Base-by-base conservation (phyloP, 2,888 invertebrate species). In the Netelia inedita region DNA sequence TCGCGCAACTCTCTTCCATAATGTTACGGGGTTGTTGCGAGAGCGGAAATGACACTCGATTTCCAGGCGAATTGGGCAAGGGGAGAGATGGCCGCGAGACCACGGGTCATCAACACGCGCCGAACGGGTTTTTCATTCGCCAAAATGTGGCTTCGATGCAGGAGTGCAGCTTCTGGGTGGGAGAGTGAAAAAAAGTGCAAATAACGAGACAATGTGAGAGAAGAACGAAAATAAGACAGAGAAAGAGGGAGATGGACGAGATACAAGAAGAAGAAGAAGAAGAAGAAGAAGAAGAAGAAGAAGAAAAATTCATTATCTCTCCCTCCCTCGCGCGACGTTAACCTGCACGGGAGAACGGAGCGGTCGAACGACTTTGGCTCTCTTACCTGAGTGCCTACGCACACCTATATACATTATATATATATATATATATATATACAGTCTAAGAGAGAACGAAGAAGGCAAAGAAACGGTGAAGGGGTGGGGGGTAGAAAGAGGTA, bases 341-440 rank as follows among this genome's bases (percentile, higher is more conserved):
- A 76, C 57, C 65, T 66, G 55, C 11, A 41, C 28, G 28, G 46
- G 61, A 23, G 69, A 78, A 72, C 72, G 43, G 76, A 79, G 79
- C 61, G 68, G 83, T 83, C 79, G 79, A 76, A 71, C 83, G 75
- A 79, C 79, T 79, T 65, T 66, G 55, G 55, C 57, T 75, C 53
- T 59, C 28, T 19, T 73, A 78, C 59, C 76, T 68, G 66, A 65
- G 53, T 21, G 55, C 35, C 35, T 14, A 50, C 72, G 19, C 16
- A 50, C 19, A 68, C 28, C 16, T 16, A 23, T 50, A 46, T 46
- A 11, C 10, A 46, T 0, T 6, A 14, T 55, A 61, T 21, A 61
- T 14, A 43, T 43, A 74, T 21, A 19, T 10, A 59, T 59, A 10
- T 9, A 59, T 68, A 68, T 68, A 61, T 69, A 68, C 46, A 55